Base-by-base conservation (phyloP, 2,797 vertebrate species). In the Acipenser ruthenus region DNA sequence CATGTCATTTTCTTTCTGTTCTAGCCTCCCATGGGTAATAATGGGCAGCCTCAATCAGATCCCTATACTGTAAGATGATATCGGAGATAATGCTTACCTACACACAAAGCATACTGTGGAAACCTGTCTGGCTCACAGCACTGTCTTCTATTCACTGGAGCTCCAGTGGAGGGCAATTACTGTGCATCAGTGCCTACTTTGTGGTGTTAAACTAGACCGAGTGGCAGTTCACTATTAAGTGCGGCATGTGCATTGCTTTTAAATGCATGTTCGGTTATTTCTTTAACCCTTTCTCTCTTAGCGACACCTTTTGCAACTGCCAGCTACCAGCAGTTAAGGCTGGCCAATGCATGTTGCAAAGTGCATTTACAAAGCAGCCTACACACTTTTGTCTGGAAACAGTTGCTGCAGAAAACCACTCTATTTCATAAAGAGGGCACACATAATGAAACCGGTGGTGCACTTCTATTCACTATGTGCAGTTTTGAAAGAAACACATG, bases 71-170 rank as follows among this genome's bases (percentile, higher is more conserved):
- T 75, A 74, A 76, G 15, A 0, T 70, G 80, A 76, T 79, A 74
- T 68, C 68, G 65, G 70, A 70, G 73, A 72, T 81, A 72, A 69
- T 64, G 49, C 64, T 75, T 71, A 50, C 50, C 64, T 0, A 13
- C 69, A 77, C 79, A 81, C 74, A 75, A 63, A 72, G 73, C 65
- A 9, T 4, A 2, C 72, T 77, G 68, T 37, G 37, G 37, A 37
- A 37, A 37, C 37, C 37, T 37, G 37, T 37, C 37, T 72, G 65
- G 72, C 72, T 80, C 74, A 69, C 23, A 66, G 7, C 69, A 62
- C 37, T 74, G 69, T 68, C 53, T 73, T 75, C 75, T 78, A 72
- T 80, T 65, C 69, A 70, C 64, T 50, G 15, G 63, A 69, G 50
- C 51, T 72, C 68, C 65, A 70, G 66, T n/a, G 60, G 63, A 68